Base-by-base conservation (phyloP, 2,888 invertebrate species). In the Hedya salicella region DNA sequence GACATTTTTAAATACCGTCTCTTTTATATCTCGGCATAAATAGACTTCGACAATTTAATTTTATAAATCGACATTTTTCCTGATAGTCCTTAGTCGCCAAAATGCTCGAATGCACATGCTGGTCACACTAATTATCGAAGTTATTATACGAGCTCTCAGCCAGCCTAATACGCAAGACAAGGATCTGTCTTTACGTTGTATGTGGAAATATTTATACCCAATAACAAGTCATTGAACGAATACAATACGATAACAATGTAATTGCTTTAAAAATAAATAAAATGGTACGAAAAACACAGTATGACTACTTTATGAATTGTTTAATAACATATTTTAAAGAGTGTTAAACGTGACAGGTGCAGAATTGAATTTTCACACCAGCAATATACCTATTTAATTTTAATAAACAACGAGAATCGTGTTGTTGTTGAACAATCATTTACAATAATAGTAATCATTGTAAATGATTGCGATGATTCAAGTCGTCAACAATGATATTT, bases 371-470 rank as follows among this genome's bases (percentile, higher is more conserved):
- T 59, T 59, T 60, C 59, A 46, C 59, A 40, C 39, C 25, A 14
- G 46, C 13, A 40, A 46, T 25, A 30, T n/a, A n/a, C n/a, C n/a
- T n/a, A n/a, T n/a, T n/a, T 48, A 44, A 56, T 53, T 17, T 46
- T 53, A 65, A 59, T 59, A 60, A 59, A 60, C 32, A 17, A 19
- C 13, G 6, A 0, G 14, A 32, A 39, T 40, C 39, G 21, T 59
- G 14, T 65, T 52, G 59, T 36, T 14, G 30, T 57, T 36, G 39
- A 59, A 52, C 32, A 57, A 64, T 64, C 56, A 63, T 63, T 63
- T 63, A 56, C 16, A 56, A 44, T 56, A 16, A 30, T 44, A 32
- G 46, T 40, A 57, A 65, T 64, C 25, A 50, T 65, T 59, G 39
- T 48, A 39, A 65, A 65, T 52, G 52, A 65, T 53, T 46, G 49